Base-by-base conservation (phyloP, 2,888 invertebrate species). In the Netelia virgata region DNA sequence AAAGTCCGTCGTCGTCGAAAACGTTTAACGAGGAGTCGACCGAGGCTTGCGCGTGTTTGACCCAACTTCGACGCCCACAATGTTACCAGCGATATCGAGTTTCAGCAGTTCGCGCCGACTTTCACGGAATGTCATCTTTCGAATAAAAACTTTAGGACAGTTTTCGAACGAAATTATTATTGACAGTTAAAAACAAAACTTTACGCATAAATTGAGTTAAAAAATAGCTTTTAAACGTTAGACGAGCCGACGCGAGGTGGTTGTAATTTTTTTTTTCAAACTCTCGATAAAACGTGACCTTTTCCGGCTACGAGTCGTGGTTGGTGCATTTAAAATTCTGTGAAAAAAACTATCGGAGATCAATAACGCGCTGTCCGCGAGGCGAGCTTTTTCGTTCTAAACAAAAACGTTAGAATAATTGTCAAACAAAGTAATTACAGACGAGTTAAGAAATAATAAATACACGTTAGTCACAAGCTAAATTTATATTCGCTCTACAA, bases 1-100 rank as follows among this genome's bases (percentile, higher is more conserved):
- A 57, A 72, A 72, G 18, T 72, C 41, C 18, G 23, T 72, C 57
- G 23, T 72, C 57, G 41, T 72, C 57, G 43, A 41, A 36, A 10
- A 47, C 47, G 10, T 47, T 47, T 47, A 47, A 18, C 47, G 16
- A 41, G 23, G 28, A 53, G 55, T 57, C 11, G 11, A 55, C 55
- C 36, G 20, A 55, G 14, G n/a, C 36, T 41, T 18, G 55, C 16
- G 1, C 18, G 50, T 57, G 18, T 72, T 20, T 20, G 57, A 18
- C 70, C 55, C 41, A 36, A 36, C 69, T 69, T 16, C 1, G 16
- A 69, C 28, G 11, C 53, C 16, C 23, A 69, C 69, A 47, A 5
- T 9, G n/a, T 53, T 16, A 28, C 16, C 28, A 28, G 28, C 36
- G 23, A n/a, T 55, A 28, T 23, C 28, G 23, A 69, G 28, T 55